Evolutionary conservation across 2,113 vertebrate genomes (phyloP).

Genomic region (Zeus faber): DNA sequence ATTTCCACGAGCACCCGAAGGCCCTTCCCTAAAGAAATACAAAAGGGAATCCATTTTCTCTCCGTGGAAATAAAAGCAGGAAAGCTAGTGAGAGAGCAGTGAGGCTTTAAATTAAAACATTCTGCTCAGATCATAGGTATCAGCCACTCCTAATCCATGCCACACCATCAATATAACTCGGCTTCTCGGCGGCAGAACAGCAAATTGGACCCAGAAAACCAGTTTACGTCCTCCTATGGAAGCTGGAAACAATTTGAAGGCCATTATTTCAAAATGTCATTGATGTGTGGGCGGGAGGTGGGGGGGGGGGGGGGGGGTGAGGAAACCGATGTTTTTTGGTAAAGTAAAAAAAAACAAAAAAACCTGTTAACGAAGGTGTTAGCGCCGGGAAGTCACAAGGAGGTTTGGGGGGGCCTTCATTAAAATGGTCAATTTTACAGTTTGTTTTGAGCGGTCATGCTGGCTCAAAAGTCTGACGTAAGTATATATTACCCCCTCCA

Average conservation of each 20-base stretch:
- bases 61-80: slow-evolving; percentile 52
- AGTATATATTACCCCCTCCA: too few species aligned
- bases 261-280: slow-evolving; percentile 18
- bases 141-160: slow-evolving; percentile 50
- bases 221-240: slow-evolving; percentile 3
- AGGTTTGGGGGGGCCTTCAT: background rate
- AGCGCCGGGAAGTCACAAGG: background rate
- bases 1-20: slow-evolving; percentile 54
- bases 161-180: slow-evolving; percentile 35
- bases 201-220: slow-evolving; percentile 33
- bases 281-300: slow-evolving; percentile 16
- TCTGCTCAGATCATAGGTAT: slow-evolving; percentile 62
- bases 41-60: slow-evolving; percentile 41
- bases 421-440: too few species aligned
- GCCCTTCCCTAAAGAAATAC: slow-evolving; percentile 36
- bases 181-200: slow-evolving; percentile 14
- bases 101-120: slow-evolving; percentile 68
- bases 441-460: too few species aligned
- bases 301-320: slow-evolving; percentile 10
- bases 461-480: too few species aligned
- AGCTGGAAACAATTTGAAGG: slow-evolving; percentile 5
- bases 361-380: background rate
- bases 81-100: slow-evolving; percentile 50
- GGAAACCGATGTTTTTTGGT: background rate
- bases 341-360: background rate